Evolutionary conservation across 1,140 invertebrate genomes (phyloP), one percentile per base, ranked within the genome.

Genomic region (Carcinoscorpius rotundicauda): DNA sequence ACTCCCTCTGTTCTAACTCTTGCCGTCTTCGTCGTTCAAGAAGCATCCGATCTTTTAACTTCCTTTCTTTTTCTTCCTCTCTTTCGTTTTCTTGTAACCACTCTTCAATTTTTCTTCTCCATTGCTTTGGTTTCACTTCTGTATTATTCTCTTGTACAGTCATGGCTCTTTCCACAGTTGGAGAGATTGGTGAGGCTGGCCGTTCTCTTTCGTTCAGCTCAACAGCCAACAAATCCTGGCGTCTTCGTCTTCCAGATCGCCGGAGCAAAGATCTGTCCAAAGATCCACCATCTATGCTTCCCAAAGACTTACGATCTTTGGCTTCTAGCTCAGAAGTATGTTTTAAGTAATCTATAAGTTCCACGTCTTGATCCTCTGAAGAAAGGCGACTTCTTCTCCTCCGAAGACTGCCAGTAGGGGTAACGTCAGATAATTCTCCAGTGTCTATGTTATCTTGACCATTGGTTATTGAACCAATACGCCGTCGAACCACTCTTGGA

Each of bases 41-140:
- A 6, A 66, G 61, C 6, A 71, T 61, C 52, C 68, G 65, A 9
- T 65, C 69, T 6, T 58, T 62, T 6, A 68, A 5, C 51, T 49
- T 61, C 51, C 3, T 60, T 50, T 48, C 49, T 53, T 84, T 82
- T 65, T 84, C 82, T 75, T 90, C 87, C 72, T 91, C 87, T 72
- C 86, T 86, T 75, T 91, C 89, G 76, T 89, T 91, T 64, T 90
- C 88, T 67, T 89, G 84, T 67, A 93, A 78, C 91, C 91, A 93
- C 10, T 87, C 88, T 77, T 93, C 88, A 69, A 95, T 93, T 75
- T 93, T 91, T 74, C 90, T 85, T 52, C 87, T 79, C 88, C 88
- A 91, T 68, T 89, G 85, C 74, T 85, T 63, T 73, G 69, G 62
- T 52, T 66, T 71, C 11, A 52, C 59, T 29, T 29, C 29, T 29